Evolutionary conservation across 1,140 invertebrate species (phyloP).

Genomic region (Eriosoma lanigerum): DNA sequence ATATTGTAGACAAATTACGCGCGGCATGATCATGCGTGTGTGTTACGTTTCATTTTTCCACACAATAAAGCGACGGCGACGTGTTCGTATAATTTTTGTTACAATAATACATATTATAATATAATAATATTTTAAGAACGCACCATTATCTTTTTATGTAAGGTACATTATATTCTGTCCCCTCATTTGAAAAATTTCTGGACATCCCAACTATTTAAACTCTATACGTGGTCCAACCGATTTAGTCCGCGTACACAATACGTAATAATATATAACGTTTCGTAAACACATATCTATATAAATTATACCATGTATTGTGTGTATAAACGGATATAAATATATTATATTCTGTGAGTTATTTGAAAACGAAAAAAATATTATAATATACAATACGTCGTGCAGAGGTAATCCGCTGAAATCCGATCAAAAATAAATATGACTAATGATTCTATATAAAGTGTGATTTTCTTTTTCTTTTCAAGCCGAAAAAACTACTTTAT

Average conservation of each 20-base stretch:
- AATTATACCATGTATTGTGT: background rate
- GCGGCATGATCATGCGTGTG: background rate
- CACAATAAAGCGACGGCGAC: background rate
- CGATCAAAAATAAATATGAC: constrained; percentile 30
- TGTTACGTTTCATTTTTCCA: background rate
- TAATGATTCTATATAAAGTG: constrained; percentile 13
- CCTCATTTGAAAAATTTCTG: constrained; percentile 20
- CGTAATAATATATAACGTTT: too few species aligned
- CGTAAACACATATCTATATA: too few species aligned
- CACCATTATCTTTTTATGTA: background rate
- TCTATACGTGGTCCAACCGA: constrained; percentile 10
- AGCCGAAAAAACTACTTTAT: background rate
- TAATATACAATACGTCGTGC: background rate
- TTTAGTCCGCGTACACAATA: background rate
- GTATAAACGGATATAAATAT: background rate
- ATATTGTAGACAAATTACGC: constrained; percentile 5
- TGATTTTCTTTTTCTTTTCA: background rate
- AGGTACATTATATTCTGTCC: background rate
- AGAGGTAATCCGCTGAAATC: constrained; percentile 15
- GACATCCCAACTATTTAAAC: background rate
- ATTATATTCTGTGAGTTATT: background rate
- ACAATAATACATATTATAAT: too few species aligned
- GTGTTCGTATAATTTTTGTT: too few species aligned
- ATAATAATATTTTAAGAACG: background rate
- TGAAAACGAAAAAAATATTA: background rate